Evolutionary conservation across 2,113 vertebrate genomes (phyloP).

Genomic region (Nestor notabilis): DNA sequence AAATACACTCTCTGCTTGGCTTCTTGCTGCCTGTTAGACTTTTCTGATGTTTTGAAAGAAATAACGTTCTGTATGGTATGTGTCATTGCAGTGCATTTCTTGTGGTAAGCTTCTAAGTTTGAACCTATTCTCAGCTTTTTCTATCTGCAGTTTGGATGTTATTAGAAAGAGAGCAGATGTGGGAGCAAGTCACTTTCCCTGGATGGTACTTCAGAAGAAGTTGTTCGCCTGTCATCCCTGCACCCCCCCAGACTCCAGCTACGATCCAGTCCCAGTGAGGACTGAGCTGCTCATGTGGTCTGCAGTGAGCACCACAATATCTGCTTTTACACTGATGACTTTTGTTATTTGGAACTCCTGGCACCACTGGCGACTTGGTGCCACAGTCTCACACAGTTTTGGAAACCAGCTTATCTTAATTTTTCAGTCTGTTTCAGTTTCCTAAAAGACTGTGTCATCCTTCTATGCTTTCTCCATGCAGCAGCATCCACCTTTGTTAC

Average conservation of each 20-base stretch:
- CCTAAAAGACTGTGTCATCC: constrained; percentile 12
- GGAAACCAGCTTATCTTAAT: constrained; percentile 11
- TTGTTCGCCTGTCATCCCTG: background rate
- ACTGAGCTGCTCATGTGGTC: background rate
- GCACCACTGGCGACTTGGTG: background rate
- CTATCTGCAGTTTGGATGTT: background rate
- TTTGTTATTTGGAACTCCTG: background rate
- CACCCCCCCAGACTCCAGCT: background rate
- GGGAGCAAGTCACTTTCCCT: background rate
- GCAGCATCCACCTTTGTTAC: constrained; percentile 46
- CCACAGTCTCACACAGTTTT: background rate
- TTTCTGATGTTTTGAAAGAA: background rate
- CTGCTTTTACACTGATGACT: background rate
- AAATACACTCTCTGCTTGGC: accelerated
- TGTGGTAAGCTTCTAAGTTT: background rate
- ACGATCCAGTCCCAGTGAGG: background rate
- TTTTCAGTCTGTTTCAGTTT: constrained; percentile 36
- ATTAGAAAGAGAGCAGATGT: background rate
- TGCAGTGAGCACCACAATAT: background rate
- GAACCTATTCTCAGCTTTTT: background rate
- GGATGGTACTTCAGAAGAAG: background rate
- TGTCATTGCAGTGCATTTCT: background rate
- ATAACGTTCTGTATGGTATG: background rate
- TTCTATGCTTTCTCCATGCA: constrained; percentile 43
- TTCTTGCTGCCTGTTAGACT: background rate